phyloP scores from a whole-genome alignment of 2,113 vertebrate species.

The Zosterops lateralis region DNA sequence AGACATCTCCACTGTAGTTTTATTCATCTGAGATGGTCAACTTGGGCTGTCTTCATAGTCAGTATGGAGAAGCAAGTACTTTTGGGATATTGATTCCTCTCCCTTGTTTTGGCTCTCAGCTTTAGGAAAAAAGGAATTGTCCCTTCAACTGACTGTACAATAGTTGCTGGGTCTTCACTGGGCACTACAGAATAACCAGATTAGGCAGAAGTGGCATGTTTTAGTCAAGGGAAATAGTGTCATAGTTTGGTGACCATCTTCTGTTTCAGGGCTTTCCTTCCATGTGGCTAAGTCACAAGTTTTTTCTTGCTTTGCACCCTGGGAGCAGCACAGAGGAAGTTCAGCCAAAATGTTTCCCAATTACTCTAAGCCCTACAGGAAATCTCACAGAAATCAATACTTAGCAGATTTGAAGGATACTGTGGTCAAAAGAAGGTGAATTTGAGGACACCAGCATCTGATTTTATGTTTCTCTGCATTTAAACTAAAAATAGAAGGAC shows the following conservation, averaged over 20 bases:
- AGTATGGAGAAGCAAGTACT: background rate
- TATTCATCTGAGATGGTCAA: background rate
- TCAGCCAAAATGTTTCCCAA: background rate
- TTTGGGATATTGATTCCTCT: background rate
- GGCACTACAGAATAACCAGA: background rate
- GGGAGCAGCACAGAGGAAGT: background rate
- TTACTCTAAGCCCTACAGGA: background rate
- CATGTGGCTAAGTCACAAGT: background rate
- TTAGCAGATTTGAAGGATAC: background rate
- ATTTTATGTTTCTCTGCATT: background rate
- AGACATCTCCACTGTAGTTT: background rate
- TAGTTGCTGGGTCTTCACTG: background rate
- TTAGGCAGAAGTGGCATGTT: background rate
- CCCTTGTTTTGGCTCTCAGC: background rate
- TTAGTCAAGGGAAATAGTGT: background rate
- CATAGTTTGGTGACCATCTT: fast-evolving
- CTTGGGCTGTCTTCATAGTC: background rate
- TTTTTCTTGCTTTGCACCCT: background rate
- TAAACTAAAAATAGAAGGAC: background rate
- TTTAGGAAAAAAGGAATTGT: background rate
- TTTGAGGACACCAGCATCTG: background rate
- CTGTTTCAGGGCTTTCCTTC: background rate
- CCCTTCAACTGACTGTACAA: background rate
- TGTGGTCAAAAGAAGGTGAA: background rate
- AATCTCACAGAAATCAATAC: background rate